These are phyloP conservation scores for Neodon shergylaensis DNA, from an alignment of 2,113 vertebrate genomes.

Conservation along the genomic window DNA sequence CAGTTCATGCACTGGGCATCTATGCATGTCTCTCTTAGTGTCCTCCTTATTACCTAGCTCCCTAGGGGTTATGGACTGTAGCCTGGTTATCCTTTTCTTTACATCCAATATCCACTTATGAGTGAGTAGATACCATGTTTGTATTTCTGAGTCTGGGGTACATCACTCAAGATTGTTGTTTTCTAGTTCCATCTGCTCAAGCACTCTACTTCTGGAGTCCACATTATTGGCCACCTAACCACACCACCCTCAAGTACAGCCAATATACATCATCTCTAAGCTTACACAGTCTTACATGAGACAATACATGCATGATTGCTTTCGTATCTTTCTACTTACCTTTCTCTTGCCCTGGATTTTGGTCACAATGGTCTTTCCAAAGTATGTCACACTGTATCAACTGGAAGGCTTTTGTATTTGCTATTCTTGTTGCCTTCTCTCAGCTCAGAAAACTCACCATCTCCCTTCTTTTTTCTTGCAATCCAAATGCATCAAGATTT, in stretches of 20 bases:
- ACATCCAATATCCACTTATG: no score
- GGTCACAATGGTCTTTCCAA: neutral
- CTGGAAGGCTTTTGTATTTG: neutral
- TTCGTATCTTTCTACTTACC: neutral
- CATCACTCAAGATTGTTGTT: no score
- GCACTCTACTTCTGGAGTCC: slow-evolving; percentile 31
- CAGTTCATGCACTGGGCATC: no score
- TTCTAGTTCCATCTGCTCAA: neutral
- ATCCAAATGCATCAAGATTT: neutral
- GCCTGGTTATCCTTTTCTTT: no score
- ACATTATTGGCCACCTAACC: neutral
- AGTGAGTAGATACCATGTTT: no score
- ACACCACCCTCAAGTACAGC: neutral
- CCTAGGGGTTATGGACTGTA: no score
- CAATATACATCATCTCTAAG: neutral
- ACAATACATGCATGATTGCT: neutral
- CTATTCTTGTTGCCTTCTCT: neutral
- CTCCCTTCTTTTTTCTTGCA: neutral
- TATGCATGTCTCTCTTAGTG: no score
- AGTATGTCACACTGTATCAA: slow-evolving; percentile 4
- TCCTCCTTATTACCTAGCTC: no score
- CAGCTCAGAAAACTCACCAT: neutral
- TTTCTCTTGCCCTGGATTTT: neutral
- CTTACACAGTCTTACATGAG: slow-evolving; percentile 17
- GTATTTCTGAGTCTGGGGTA: no score